These are phyloP conservation scores for Pseudomyrmex dendroicus DNA, from an alignment of 1,140 invertebrate genomes.

Conservation along the genomic window DNA sequence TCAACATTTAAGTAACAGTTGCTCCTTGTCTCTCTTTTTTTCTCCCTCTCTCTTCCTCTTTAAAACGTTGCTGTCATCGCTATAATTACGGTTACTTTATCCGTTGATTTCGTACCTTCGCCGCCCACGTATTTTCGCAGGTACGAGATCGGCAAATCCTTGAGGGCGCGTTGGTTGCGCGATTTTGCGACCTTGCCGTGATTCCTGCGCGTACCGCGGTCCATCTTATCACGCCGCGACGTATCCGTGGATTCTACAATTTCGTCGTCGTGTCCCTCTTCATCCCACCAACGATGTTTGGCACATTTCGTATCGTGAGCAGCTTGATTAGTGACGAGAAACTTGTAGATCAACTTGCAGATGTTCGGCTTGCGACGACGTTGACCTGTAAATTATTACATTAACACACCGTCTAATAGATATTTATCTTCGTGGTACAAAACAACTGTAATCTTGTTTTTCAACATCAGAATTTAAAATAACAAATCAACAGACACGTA, in stretches of 20 bases:
- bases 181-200: constrained; percentile 17
- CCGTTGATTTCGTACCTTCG: constrained; percentile 41
- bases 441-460: no score
- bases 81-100: background rate
- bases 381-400: constrained; percentile 36
- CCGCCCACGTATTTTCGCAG: background rate
- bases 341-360: constrained; percentile 59
- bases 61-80: no score
- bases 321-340: constrained; percentile 9
- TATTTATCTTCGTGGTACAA: background rate
- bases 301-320: background rate
- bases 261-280: constrained; percentile 2
- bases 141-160: constrained; percentile 9
- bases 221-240: constrained; percentile 10
- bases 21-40: no score
- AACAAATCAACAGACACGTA: no score
- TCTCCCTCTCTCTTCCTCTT: no score
- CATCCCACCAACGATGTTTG: background rate
- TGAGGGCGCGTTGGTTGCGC: background rate
- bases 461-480: no score
- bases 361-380: constrained; percentile 53
- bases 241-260: constrained; percentile 34
- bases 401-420: no score
- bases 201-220: constrained; percentile 21
- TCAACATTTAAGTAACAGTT: background rate